Evolutionary conservation across 2,113 vertebrate species (phyloP).

Genomic region (Tychaedon coryphoeus): DNA sequence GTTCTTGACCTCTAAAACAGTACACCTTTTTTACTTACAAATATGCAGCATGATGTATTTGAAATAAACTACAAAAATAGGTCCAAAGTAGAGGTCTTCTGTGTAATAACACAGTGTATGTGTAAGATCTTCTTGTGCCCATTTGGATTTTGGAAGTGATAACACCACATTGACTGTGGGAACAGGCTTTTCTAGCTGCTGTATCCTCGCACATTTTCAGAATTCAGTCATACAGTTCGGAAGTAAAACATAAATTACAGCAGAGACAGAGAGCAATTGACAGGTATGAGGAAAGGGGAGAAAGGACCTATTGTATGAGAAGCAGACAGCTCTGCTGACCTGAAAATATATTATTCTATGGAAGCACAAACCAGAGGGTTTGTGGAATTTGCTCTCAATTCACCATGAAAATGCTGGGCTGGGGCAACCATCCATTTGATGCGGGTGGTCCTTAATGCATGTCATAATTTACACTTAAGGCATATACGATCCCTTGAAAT

Average conservation of each 20-base stretch:
- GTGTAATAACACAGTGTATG: neutral
- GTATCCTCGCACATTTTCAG: neutral
- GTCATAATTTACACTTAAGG: constrained; percentile 65
- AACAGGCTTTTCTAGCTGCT: neutral
- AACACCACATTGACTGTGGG: neutral
- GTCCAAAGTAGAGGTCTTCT: neutral
- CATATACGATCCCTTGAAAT: constrained; percentile 37
- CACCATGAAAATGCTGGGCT: constrained; percentile 50
- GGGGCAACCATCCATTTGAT: constrained; percentile 10
- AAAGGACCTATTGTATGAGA: constrained; percentile 51
- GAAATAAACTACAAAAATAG: neutral
- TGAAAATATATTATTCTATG: constrained; percentile 49
- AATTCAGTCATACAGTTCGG: neutral
- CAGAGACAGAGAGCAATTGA: constrained; percentile 7
- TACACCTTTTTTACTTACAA: neutral
- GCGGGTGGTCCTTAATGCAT: constrained; percentile 62
- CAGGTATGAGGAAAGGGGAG: constrained; percentile 20
- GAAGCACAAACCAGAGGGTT: neutral
- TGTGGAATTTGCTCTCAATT: constrained; percentile 59
- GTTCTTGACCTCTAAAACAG: neutral
- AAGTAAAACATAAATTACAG: constrained; percentile 33
- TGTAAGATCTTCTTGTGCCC: neutral
- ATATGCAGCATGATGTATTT: neutral
- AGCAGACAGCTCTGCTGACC: constrained; percentile 45
- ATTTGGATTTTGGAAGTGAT: neutral